Evolutionary conservation across 1,140 invertebrate species (phyloP).

Genomic region (Dolichoris vasculosae): DNA sequence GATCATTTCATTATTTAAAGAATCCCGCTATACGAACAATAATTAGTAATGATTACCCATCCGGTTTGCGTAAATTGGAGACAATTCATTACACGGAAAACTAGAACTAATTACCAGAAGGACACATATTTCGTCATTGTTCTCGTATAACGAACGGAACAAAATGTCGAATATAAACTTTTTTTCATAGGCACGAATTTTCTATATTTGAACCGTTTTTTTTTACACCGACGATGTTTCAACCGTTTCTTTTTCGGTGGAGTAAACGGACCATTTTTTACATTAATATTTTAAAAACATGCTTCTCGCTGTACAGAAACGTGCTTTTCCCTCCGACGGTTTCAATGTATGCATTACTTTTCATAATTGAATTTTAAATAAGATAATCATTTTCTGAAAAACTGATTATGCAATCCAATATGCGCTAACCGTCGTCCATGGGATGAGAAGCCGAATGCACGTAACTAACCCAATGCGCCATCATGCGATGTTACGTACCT

Average conservation of each 20-base stretch:
- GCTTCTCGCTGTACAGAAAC: background rate
- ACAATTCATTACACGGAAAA: background rate
- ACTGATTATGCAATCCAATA: too few species aligned
- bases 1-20: background rate
- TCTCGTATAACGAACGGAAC: too few species aligned
- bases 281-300: background rate
- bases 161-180: too few species aligned
- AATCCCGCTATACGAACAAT: background rate
- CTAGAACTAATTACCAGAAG: background rate
- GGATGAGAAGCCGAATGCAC: constrained; percentile 9
- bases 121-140: too few species aligned
- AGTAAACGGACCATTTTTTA: background rate
- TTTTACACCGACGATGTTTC: too few species aligned
- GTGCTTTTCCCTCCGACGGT: background rate
- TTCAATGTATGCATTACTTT: background rate
- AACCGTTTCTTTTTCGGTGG: too few species aligned
- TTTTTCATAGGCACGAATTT: too few species aligned
- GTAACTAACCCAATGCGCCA: background rate
- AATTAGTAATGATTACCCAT: background rate
- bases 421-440: background rate
- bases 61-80: background rate
- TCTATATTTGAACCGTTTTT: too few species aligned
- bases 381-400: background rate
- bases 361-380: background rate
- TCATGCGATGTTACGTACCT: background rate